These are phyloP conservation scores for Trichechus manatus DNA, from an alignment of 2,113 vertebrate genomes.

Conservation along the genomic window DNA sequence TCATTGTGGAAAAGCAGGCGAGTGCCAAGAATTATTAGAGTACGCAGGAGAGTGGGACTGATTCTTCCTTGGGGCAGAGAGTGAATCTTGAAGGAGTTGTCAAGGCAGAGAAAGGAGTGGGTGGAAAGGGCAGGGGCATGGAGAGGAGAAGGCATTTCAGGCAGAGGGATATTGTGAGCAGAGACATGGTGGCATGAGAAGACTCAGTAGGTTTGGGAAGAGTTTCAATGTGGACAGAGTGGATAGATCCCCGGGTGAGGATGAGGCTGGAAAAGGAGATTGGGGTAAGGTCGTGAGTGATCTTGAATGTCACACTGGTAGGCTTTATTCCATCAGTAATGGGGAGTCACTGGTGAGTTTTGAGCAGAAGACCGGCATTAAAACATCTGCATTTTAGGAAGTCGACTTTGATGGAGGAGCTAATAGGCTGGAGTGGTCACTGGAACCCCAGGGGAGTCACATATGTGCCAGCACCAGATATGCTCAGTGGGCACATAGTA, in stretches of 20 bases:
- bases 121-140: neutral
- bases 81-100: slow-evolving; percentile 49
- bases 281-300: rapidly evolving
- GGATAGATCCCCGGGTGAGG: neutral
- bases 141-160: neutral
- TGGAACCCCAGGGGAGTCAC: neutral
- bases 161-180: neutral
- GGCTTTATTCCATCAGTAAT: neutral
- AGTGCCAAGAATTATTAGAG: neutral
- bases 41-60: neutral
- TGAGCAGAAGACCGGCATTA: neutral
- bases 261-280: neutral
- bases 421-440: neutral
- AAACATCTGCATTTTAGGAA: neutral
- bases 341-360: neutral
- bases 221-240: neutral
- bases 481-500: neutral
- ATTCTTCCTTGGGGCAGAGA: neutral
- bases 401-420: neutral
- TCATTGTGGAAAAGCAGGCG: slow-evolving; percentile 3
- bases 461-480: too few relatives aligned
- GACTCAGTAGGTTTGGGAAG: neutral
- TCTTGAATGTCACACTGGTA: neutral
- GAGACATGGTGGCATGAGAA: neutral
- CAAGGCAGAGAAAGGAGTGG: slow-evolving; percentile 49